Evolutionary conservation across 2,888 invertebrate genomes (phyloP).

Genomic region (Lasioglossum pauxillum): DNA sequence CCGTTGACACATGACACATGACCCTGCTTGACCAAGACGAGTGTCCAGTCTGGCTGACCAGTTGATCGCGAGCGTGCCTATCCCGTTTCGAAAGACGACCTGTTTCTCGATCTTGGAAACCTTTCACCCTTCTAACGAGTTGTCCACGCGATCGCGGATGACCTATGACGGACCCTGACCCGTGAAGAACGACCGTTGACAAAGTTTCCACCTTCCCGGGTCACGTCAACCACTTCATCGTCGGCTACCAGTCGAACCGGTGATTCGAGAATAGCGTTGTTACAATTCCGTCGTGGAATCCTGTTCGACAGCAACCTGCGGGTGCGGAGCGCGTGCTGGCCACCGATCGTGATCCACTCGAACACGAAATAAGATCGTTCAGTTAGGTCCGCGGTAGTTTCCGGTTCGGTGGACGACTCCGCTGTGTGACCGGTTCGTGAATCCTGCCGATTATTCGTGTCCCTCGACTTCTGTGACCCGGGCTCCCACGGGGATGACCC

Average conservation of each 20-base stretch:
- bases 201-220: conserved; percentile 47
- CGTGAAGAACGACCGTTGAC: conserved; percentile 68
- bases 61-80: conserved; percentile 57
- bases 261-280: conserved; percentile 32
- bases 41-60: conserved; percentile 32
- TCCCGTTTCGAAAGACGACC: conserved; percentile 48
- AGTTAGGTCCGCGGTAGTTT: conserved; percentile 38
- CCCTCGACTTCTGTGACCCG: conserved; percentile 78
- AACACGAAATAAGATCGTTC: conserved; percentile 49
- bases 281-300: conserved; percentile 20
- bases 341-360: conserved; percentile 52
- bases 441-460: conserved; percentile 70
- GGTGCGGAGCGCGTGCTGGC: conserved; percentile 70
- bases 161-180: conserved; percentile 57
- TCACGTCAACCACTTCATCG: conserved; percentile 44
- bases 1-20: conserved; percentile 76
- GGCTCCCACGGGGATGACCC: conserved; percentile 80
- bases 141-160: conserved; percentile 70
- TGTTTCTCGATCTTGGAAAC: conserved; percentile 58
- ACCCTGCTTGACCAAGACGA: conserved; percentile 40
- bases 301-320: conserved; percentile 64
- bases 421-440: conserved; percentile 47
- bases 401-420: conserved; percentile 55
- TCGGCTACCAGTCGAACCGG: conserved; percentile 42
- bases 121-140: conserved; percentile 62